Base-by-base conservation (phyloP, 2,113 vertebrate genomes). In the Ochotona princeps region DNA sequence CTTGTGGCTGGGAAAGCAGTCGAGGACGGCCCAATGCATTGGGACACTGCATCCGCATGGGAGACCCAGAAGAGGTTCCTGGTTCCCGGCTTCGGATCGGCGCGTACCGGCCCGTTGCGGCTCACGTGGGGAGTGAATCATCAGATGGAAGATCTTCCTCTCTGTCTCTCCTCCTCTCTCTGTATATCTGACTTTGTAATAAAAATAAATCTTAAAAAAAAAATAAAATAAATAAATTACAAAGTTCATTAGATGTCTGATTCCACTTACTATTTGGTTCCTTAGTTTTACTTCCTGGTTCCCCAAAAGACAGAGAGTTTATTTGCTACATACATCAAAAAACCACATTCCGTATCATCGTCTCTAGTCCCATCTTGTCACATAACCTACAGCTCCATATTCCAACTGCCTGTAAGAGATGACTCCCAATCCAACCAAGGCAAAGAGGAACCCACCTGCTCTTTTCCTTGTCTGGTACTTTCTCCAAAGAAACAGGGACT, bases 251-350 rank as follows among this genome's bases (percentile, higher is more conserved):
- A 35, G 20, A 32, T 86, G 47, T 23, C 35, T 74, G 6, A 87
- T 1, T 75, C 44, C 21, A 74, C n/a, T 87, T 67, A 57, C 35
- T 80, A 51, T 63, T 60, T 85, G 26, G 49, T 83, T 81, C 9
- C 14, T 30, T 90, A 47, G 14, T 78, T 92, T 93, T 32, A 57
- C 70, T 88, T 82, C 76, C 28, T 47, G 28, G 26, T 1, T 20
- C 47, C 15, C 8, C 47, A 57, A 13, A 54, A 30, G 38, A 35
- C n/a, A 89, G n/a, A 93, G 28, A 69, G 65, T 26, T 81, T 66
- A 78, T 87, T 94, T 74, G 49, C 32, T 60, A 79, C 26, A 30
- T 92, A 11, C 13, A 49, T 88, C 8, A 75, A 89, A 93, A 90
- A 32, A 28, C 32, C 17, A 60, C 7, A 70, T 65, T 81, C 2